Conservation (phyloP, 2,113 vertebrate species). For the Chrysochloris asiatica region DNA sequence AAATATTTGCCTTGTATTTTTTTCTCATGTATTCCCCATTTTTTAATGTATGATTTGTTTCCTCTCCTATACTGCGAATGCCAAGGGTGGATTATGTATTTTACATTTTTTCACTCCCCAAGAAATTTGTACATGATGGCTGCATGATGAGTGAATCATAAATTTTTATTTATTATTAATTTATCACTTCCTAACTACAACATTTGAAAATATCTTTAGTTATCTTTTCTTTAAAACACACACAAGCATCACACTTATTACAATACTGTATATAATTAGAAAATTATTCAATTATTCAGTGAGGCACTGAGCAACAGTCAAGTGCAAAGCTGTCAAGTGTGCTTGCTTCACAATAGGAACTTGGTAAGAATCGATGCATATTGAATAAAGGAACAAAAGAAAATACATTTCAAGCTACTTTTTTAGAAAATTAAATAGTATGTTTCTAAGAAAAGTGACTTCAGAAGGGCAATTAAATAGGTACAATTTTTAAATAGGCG, state of each 20-base stretch:
- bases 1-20: neutral
- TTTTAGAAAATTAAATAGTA: slow-evolving; percentile 45
- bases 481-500: slow-evolving; percentile 20
- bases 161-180: slow-evolving; percentile 32
- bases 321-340: slow-evolving; percentile 29
- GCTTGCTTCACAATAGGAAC: neutral
- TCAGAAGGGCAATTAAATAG: slow-evolving; percentile 46
- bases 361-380: neutral
- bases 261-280: slow-evolving; percentile 21
- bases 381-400: slow-evolving; percentile 29
- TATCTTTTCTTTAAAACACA: slow-evolving; percentile 31
- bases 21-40: neutral
- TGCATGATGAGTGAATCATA: neutral
- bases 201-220: slow-evolving; percentile 7
- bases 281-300: slow-evolving; percentile 47
- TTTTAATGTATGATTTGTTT: neutral
- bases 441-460: slow-evolving; percentile 26
- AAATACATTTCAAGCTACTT: neutral
- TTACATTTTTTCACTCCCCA: neutral
- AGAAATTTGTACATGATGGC: neutral
- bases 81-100: neutral
- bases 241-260: neutral
- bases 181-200: slow-evolving; percentile 24
- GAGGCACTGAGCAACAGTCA: neutral
- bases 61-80: neutral